Base-by-base conservation (phyloP, 2,888 invertebrate species). In the Oligia strigilis region DNA sequence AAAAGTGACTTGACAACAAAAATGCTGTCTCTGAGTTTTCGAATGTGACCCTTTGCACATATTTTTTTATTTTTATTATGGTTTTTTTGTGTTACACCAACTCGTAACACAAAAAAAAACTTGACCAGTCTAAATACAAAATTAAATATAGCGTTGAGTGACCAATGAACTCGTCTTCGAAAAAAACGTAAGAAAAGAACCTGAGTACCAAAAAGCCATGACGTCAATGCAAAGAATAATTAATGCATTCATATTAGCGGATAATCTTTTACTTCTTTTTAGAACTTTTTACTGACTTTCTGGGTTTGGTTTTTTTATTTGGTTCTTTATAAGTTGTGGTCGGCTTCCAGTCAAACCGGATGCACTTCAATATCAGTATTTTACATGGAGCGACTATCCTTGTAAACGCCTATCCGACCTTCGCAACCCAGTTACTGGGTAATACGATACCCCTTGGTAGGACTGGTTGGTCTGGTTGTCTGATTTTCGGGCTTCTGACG, bases 161-260 rank as follows among this genome's bases (percentile, higher is more conserved):
- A 62, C 49, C 71, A 74, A 74, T 80, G 76, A 84, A 84, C 84
- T 75, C 60, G n/a, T 49, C 14, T 23, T 3, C 29, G 29, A 29
- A 84, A 76, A 29, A 55, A 60, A 71, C 43, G 0, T n/a, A 8
- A 43, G 14, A 17, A 43, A 71, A 75, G 29, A 67, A n/a, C 14
- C 0, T 13, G 0, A 5, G 1, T 29, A 58, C n/a, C 0, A 43
- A 79, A 73, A 80, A 64, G 1, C 17, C 0, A 36, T 80, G 81
- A 83, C 72, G 69, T 76, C 36, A 81, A 23, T 72, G 36, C 4
- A 17, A 66, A 9, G 29, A 70, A 73, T 66, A 65, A 73, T 66
- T 49, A 8, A 64, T 72, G 49, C 13, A 40, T 64, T 72, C 55
- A 62, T 58, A 3, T 9, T 19, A 9, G 23, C 5, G 9, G 23